A percentile compares a stretch with the other conserved stretches of the same genome.
Evolutionary conservation across 2,113 vertebrate species (phyloP).

Genomic region (Furnarius figulus): DNA sequence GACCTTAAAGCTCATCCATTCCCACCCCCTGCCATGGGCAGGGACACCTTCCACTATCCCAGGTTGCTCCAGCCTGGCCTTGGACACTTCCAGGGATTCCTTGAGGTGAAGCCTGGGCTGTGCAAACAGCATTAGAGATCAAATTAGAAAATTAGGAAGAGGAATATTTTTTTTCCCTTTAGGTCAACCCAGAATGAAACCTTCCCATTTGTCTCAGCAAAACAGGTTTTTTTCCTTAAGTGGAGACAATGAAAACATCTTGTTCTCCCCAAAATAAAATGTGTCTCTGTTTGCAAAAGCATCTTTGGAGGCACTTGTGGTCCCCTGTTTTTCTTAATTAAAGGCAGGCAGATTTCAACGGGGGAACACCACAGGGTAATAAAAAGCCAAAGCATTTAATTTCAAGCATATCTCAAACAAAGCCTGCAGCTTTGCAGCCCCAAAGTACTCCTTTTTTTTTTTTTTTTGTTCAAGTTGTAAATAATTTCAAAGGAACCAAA

Average conservation of each 20-base stretch:
- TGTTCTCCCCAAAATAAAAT: constrained; percentile 6
- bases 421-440: constrained; percentile 34
- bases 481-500: constrained; percentile 45
- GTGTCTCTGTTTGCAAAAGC: neutral
- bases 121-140: neutral
- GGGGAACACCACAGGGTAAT: constrained; percentile 4
- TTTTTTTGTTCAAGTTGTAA: neutral
- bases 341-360: constrained; percentile 30
- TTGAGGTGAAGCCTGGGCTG: neutral
- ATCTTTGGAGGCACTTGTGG: neutral
- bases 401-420: constrained; percentile 14
- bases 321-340: constrained; percentile 1
- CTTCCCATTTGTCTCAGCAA: neutral
- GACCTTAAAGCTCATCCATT: too few relatives aligned
- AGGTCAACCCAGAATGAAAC: neutral
- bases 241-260: constrained; percentile 3
- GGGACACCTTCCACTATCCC: neutral
- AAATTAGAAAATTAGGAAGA: neutral
- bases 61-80: neutral
- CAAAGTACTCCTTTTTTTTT: neutral
- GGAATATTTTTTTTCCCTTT: neutral
- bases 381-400: neutral
- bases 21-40: neutral
- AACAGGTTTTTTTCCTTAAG: neutral
- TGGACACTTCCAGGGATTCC: neutral